Percentiles rank a stretch among this genome's conserved stretches.
phyloP scores from a whole-genome alignment of 64 coral and sea anemone genomes.

The Montipora cactus region DNA sequence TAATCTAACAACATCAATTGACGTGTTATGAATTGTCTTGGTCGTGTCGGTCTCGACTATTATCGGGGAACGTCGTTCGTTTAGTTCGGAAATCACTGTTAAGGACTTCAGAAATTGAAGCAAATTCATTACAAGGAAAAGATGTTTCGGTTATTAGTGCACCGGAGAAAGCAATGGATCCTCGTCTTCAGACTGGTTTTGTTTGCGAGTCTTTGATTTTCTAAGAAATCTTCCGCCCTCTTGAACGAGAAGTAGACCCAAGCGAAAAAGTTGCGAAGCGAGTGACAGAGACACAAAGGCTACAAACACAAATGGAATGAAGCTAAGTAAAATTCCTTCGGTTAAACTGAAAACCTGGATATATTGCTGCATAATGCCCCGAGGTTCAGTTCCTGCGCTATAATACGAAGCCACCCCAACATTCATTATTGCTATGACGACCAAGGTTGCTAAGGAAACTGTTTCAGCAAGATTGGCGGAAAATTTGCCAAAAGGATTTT shows the following conservation, averaged over 20 bases:
- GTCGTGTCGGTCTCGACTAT: too few species aligned
- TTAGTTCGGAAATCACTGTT: too few species aligned
- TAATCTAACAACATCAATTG: too few species aligned
- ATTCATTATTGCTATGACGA: constrained; percentile 40
- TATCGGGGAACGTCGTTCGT: too few species aligned
- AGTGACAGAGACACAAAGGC: neutral
- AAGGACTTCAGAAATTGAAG: too few species aligned
- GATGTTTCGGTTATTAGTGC: neutral
- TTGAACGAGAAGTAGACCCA: neutral
- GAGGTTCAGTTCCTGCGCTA: neutral
- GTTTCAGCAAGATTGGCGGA: constrained; percentile 20
- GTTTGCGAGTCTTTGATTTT: neutral
- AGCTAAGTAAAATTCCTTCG: neutral
- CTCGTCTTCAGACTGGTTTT: neutral
- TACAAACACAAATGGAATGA: neutral
- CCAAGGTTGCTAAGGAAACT: constrained; percentile 49
- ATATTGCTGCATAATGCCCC: neutral
- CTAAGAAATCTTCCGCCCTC: neutral
- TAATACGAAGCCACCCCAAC: constrained; percentile 20
- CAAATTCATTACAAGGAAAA: neutral
- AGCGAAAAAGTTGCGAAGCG: neutral
- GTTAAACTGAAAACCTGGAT: neutral
- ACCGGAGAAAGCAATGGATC: neutral
- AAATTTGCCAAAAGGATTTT: constrained; percentile 14
- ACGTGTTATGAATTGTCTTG: too few species aligned